Evolutionary conservation across 2,113 vertebrate genomes (phyloP).

Genomic region (Lethenteron camtschaticum): DNA sequence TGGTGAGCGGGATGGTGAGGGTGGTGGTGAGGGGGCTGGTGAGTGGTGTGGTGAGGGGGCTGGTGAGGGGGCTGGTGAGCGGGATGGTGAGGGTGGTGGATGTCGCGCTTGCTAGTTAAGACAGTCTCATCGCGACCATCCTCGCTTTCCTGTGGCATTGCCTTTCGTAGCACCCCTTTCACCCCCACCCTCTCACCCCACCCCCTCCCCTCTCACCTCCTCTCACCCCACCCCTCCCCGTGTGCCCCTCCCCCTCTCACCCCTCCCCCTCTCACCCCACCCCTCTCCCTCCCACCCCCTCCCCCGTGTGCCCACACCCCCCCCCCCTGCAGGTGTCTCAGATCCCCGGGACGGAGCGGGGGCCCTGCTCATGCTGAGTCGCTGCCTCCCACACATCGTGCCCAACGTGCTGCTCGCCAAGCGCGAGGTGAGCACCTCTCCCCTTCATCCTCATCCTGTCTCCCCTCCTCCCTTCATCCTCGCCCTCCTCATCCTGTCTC

Average conservation of each 20-base stretch:
- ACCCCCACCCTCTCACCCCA: too few relatives aligned
- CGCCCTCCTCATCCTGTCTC: not conserved
- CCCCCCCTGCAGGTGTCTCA: constrained; percentile 47
- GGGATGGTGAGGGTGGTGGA: too few relatives aligned
- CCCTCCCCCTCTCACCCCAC: not conserved
- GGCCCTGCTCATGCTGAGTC: constrained; percentile 87
- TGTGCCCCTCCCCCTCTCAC: too few relatives aligned
- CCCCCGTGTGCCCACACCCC: not conserved
- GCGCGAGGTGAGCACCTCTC: constrained; percentile 50
- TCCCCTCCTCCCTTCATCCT: not conserved
- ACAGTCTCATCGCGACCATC: too few relatives aligned
- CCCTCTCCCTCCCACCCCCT: not conserved
- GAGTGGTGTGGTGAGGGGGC: too few relatives aligned
- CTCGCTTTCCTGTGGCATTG: not conserved
- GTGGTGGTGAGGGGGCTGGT: too few relatives aligned
- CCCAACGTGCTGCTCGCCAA: constrained; percentile 93
- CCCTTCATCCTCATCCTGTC: not conserved
- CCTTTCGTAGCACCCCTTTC: not conserved
- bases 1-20: too few relatives aligned
- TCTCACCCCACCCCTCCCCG: not conserved
- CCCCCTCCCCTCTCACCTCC: too few relatives aligned
- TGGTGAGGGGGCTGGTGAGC: too few relatives aligned
- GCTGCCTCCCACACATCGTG: constrained; percentile 90
- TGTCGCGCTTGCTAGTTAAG: too few relatives aligned
- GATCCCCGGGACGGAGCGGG: constrained; percentile 83